Evolutionary conservation across 2,797 vertebrate species (phyloP), one percentile per base, ranked within the genome.

Genomic region (Podarcis siculus): DNA sequence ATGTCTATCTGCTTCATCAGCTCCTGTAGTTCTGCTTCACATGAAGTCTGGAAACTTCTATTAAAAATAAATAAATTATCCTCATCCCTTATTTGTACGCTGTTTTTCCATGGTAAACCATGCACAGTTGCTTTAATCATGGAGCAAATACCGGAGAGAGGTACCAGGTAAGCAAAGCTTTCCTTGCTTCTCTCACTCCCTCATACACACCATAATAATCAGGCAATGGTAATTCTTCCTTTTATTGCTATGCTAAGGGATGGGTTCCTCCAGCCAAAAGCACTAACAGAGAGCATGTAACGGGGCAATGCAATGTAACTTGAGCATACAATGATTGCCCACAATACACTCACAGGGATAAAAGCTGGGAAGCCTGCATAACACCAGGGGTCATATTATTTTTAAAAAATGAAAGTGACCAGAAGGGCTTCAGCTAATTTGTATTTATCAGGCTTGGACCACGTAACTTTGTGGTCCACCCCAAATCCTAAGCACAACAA

Each of bases 1-100:
- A 98, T 97, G 89, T 97, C 97, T 0, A 97, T 97, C 95, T 98
- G 97, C 88, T 96, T 97, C 97, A 98, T 98, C 89, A 98, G 95
- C 89, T 98, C 97, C 89, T 97, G 97, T 35, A 98, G 93, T 89
- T 98, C 97, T 0, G 96, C 96, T 92, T 97, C 97, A 37, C 97
- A 98, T 42, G 97, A 97, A 58, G 97, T 97, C 94, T 97, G 79
- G 93, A 97, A 95, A 2, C 94, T 94, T 2, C 96, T 89, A 0
- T 73, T 93, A 92, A 27, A 82, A 92, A 88, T 21, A 85, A 91
- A 55, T 92, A 67, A 93, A 39, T 64, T 64, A 64, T 64, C 61
- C 17, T 23, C 61, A 64, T 19, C 21, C 2, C 61, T 64, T 64
- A 55, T 64, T 64, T 64, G 61, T 7, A 64, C 6, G 19, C 61